Base-by-base conservation (phyloP, 2,797 vertebrate species). In the Echiichthys vipera region DNA sequence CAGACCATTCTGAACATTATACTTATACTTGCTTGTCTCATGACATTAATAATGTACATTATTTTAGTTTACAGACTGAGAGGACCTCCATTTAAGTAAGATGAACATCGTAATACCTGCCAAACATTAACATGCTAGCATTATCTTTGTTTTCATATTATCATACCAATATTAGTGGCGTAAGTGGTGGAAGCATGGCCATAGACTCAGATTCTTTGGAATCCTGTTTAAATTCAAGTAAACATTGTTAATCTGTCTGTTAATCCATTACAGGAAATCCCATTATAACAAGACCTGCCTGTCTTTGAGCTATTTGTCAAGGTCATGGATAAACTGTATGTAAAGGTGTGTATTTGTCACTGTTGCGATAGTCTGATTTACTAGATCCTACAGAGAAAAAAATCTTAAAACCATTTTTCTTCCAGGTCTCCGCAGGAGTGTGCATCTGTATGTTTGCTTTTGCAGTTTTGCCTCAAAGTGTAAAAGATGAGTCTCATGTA, bases 271-370 rank as follows among this genome's bases (percentile, higher is more conserved):
- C 20, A 37, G 11, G 1, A 36, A 25, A 43, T 17, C 51, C 36
- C 20, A 25, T 65, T 20, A 53, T 12, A 32, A 17, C 8, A 9
- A 66, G 24, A 65, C 13, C 34, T 22, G 27, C 11, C 29, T 47
- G n/a, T 47, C 13, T 50, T 42, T 49, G 18, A 63, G 12, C 8
- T 47, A 45, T 53, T 37, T 47, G 24, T 66, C 55, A 66, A 73
- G 57, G 75, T 81, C 59, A 54, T 9, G 30, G 18, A 36, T 54
- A 20, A 49, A 29, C 20, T 30, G 43, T 37, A 25, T 78, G 32
- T 20, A 56, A 50, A 37, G 24, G 15, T 36, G 30, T 47, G 6
- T 18, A 8, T 18, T 22, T 61, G 34, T 63, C 42, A 27, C 17
- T 34, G 27, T 18, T 75, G 22, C n/a, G n/a, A n/a, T n/a, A n/a